phyloP scores from a whole-genome alignment of 2,888 invertebrate genomes.

The Drosophila neonasuta region DNA sequence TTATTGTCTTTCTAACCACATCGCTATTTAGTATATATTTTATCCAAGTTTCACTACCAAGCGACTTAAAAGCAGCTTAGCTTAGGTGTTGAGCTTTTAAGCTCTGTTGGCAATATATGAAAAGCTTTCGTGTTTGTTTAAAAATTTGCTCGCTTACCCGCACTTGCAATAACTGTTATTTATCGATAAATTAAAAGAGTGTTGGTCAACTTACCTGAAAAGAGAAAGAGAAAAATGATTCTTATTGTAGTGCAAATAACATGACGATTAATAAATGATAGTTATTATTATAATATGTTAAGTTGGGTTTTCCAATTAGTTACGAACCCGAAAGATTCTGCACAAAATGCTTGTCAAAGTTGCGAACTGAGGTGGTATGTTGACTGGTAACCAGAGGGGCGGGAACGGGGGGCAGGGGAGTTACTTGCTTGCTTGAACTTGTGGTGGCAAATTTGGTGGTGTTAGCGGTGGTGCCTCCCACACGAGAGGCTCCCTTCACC shows the following conservation, averaged over 20 bases:
- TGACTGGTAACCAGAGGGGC: neutral
- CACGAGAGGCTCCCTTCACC: conserved; percentile 36
- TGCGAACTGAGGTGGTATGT: conserved; percentile 11
- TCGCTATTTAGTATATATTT: too few species aligned
- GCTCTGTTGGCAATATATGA: neutral
- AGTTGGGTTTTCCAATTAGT: neutral
- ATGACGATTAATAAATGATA: too few species aligned
- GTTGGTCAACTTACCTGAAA: conserved; percentile 65
- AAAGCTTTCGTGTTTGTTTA: conserved; percentile 2
- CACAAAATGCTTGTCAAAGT: conserved; percentile 45
- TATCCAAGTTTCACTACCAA: too few species aligned
- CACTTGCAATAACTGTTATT: neutral
- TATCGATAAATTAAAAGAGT: conserved; percentile 5
- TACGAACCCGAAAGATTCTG: conserved; percentile 52
- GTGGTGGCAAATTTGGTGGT: conserved; percentile 11
- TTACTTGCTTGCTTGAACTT: neutral
- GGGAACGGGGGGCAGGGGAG: neutral
- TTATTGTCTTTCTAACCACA: too few species aligned
- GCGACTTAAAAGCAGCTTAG: neutral
- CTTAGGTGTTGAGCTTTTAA: neutral
- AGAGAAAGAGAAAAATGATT: conserved; percentile 12
- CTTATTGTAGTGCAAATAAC: conserved; percentile 2
- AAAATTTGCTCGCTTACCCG: conserved; percentile 50
- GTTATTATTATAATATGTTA: too few species aligned
- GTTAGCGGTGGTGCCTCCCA: conserved; percentile 10